phyloP scores from a whole-genome alignment of 2,888 invertebrate genomes.

The Drosophila demipolita region DNA sequence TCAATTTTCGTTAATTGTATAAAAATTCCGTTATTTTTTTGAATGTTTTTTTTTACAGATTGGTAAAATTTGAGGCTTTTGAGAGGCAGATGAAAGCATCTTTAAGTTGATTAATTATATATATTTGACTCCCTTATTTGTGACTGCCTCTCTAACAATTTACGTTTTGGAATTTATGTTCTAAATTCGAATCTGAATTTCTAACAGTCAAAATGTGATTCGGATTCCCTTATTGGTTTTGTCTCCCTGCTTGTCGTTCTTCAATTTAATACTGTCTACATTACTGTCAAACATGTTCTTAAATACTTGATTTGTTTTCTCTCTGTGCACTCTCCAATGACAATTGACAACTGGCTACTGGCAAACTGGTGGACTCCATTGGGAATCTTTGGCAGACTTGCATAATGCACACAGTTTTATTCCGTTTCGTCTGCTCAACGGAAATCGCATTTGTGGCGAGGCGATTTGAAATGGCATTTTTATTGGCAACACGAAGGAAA shows the following conservation, averaged over 20 bases:
- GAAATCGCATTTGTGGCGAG: constrained; percentile 51
- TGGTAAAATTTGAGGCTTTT: not conserved
- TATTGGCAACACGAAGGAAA: constrained; percentile 63
- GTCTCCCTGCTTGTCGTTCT: not conserved
- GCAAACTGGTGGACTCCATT: constrained; percentile 1
- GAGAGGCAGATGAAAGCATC: not conserved
- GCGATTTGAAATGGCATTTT: constrained; percentile 53
- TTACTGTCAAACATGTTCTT: not conserved
- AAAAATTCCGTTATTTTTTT: not conserved
- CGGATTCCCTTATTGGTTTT: not conserved
- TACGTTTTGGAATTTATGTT: too few species aligned
- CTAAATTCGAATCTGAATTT: not conserved
- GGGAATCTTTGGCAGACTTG: constrained; percentile 37
- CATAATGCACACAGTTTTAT: constrained; percentile 38
- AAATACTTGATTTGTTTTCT: not conserved
- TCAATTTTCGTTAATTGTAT: not conserved
- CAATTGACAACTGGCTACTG: constrained; percentile 11
- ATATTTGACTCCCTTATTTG: not conserved
- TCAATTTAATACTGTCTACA: not conserved
- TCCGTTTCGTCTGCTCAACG: constrained; percentile 43
- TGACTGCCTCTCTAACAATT: too few species aligned
- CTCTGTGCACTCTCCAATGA: not conserved
- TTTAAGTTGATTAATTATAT: not conserved
- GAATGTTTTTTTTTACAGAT: not conserved
- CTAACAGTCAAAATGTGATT: not conserved